Conservation (phyloP, 2,797 vertebrate species). For the Poecilia wingei region DNA sequence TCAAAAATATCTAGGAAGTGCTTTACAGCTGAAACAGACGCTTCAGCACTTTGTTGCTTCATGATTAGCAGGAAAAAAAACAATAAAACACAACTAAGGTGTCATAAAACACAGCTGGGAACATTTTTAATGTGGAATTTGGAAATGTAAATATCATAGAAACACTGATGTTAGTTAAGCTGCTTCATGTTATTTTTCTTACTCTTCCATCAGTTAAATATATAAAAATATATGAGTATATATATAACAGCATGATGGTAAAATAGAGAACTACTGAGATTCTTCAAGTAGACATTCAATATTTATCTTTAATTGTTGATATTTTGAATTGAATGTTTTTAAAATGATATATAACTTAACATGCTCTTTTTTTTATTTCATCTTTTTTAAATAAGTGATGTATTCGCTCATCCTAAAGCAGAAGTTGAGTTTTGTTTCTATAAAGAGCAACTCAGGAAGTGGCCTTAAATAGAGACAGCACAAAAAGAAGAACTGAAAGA, state of each 20-base stretch:
- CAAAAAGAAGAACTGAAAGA: background rate
- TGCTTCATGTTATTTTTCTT: background rate
- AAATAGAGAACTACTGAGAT: background rate
- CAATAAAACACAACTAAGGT: background rate
- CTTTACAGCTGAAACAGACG: background rate
- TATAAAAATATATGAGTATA: too few species aligned
- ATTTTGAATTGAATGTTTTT: background rate
- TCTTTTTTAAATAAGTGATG: background rate
- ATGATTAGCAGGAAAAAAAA: background rate
- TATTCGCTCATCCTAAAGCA: background rate
- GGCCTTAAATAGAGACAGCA: background rate
- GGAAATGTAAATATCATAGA: background rate
- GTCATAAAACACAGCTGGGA: background rate
- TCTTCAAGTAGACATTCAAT: background rate
- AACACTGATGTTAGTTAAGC: background rate
- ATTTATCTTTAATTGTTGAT: background rate
- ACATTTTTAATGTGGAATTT: background rate
- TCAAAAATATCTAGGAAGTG: background rate
- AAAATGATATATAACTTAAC: background rate
- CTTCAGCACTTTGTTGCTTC: background rate
- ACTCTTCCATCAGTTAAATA: too few species aligned
- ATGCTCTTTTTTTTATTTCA: background rate
- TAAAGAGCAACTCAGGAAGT: slow-evolving; percentile 1
- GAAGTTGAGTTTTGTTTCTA: background rate
- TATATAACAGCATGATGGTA: background rate